phyloP scores from a whole-genome alignment of 2,888 invertebrate species.

The Yponomeuta malinellus region DNA sequence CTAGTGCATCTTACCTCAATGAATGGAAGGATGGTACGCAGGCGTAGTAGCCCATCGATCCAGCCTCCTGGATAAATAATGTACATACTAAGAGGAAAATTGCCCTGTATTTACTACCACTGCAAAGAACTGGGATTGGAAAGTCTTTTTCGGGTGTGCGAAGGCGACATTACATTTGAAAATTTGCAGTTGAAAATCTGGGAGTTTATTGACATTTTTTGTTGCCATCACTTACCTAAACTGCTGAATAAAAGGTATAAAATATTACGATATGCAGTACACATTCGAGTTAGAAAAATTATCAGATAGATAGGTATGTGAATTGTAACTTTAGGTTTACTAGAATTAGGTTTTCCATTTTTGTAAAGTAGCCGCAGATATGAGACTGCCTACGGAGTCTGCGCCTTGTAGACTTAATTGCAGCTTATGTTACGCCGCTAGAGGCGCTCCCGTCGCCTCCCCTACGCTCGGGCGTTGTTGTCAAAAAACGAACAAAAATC shows the following conservation, averaged over 20 bases:
- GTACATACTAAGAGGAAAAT: constrained; percentile 46
- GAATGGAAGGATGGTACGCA: constrained; percentile 41
- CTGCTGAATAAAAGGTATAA: too few species aligned
- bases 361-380: background rate
- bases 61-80: constrained; percentile 53
- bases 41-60: constrained; percentile 65
- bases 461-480: constrained; percentile 61
- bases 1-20: constrained; percentile 34
- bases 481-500: constrained; percentile 43
- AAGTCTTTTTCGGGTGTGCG: too few species aligned
- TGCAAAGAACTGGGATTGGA: background rate
- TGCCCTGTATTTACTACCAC: constrained; percentile 21
- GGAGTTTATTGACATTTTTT: too few species aligned
- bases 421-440: constrained; percentile 48
- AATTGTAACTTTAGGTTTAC: background rate
- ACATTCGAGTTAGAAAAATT: too few species aligned
- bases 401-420: constrained; percentile 44
- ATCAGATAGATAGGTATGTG: background rate
- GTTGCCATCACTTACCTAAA: too few species aligned
- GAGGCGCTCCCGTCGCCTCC: constrained; percentile 61
- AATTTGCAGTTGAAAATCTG: too few species aligned
- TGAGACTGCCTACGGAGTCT: constrained; percentile 38
- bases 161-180: too few species aligned
- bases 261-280: too few species aligned
- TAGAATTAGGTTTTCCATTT: too few species aligned